Evolutionary conservation across 2,888 invertebrate genomes (phyloP).

Genomic region (Sturmia bella): DNA sequence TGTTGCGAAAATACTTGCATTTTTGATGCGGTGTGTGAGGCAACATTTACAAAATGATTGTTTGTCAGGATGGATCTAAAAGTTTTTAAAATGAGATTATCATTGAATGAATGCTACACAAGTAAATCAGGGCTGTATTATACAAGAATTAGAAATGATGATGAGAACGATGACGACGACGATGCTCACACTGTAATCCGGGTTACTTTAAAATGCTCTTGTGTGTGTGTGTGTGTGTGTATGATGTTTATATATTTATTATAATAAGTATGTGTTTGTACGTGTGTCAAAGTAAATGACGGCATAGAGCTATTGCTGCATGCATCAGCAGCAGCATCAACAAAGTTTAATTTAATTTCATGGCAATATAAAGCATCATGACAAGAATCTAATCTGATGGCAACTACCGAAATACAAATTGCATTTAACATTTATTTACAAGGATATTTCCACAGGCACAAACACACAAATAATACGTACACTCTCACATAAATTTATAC

Average conservation of each 20-base stretch:
- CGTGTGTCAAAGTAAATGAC: conserved; percentile 9
- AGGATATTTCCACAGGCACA: background rate
- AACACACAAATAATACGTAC: background rate
- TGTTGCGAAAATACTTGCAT: conserved; percentile 9
- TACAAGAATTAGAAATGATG: conserved; percentile 58
- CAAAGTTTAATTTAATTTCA: conserved; percentile 70
- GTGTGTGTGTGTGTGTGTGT: conserved; percentile 11
- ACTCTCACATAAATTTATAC: background rate
- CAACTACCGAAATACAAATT: conserved; percentile 68
- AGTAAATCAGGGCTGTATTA: conserved; percentile 66
- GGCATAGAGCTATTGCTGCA: conserved; percentile 24
- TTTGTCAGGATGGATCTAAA: conserved; percentile 59
- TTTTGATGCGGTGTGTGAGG: conserved; percentile 27
- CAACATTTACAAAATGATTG: conserved; percentile 43
- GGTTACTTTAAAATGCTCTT: conserved; percentile 48
- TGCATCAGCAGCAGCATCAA: conserved; percentile 42
- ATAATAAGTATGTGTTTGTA: background rate
- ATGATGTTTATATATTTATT: background rate
- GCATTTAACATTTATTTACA: conserved; percentile 61
- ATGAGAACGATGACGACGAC: conserved; percentile 19
- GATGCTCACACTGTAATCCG: conserved; percentile 24
- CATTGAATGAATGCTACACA: conserved; percentile 47
- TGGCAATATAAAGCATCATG: conserved; percentile 66
- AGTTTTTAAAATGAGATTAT: conserved; percentile 67
- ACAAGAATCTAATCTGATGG: conserved; percentile 68